A percentile compares a stretch with the other conserved stretches of the same genome.
These are phyloP conservation scores for Flexamia atlantica DNA, from an alignment of 2,888 invertebrate genomes.

Conservation along the genomic window DNA sequence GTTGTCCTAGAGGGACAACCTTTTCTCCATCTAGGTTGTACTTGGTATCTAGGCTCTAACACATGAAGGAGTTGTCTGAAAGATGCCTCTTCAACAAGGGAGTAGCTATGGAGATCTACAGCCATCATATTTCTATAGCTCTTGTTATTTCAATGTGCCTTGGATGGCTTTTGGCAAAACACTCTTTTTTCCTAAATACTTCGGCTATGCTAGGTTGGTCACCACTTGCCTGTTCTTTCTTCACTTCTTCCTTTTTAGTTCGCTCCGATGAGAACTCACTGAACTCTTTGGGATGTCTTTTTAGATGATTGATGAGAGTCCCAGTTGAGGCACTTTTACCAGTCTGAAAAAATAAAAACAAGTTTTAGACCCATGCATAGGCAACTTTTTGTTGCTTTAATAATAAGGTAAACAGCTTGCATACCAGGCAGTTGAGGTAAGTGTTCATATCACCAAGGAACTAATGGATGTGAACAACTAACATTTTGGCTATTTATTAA, in stretches of 20 bases:
- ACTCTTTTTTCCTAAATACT: conserved; percentile 8
- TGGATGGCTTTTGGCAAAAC: neutral
- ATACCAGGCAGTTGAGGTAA: too few species aligned
- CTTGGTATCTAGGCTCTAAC: neutral
- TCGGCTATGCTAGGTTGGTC: neutral
- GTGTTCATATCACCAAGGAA: too few species aligned
- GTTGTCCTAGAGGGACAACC: conserved; percentile 1
- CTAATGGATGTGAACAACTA: too few species aligned
- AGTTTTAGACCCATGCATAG: too few species aligned
- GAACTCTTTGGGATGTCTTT: neutral
- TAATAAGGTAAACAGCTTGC: too few species aligned
- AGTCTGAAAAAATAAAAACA: neutral
- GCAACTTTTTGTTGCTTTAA: too few species aligned
- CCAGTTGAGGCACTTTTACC: neutral
- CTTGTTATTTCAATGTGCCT: neutral
- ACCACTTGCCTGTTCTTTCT: neutral
- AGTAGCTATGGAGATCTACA: neutral
- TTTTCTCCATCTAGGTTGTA: too few species aligned
- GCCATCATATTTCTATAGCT: neutral
- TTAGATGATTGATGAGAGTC: neutral
- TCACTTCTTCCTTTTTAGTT: neutral
- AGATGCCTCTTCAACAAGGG: conserved; percentile 8
- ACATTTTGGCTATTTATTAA: too few species aligned
- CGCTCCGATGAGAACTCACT: neutral
- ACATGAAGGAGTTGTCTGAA: neutral